A percentile compares a stretch with the other conserved stretches of the same genome.
These are phyloP conservation scores for Tapirus terrestris DNA, from an alignment of 2,113 vertebrate species.

Conservation along the genomic window DNA sequence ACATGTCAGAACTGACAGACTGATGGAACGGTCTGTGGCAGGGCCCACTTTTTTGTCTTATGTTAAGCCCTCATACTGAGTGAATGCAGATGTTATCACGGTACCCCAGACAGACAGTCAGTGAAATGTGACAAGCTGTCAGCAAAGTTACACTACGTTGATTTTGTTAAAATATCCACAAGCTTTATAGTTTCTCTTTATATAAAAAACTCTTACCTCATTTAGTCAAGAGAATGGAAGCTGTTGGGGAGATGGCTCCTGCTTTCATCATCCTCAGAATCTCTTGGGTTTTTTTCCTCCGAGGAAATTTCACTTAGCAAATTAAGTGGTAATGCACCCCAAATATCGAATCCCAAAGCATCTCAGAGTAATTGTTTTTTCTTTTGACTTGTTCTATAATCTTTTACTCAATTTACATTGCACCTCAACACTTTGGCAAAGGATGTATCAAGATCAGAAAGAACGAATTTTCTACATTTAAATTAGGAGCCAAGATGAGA, in stretches of 20 bases:
- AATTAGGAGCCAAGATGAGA: slow-evolving; percentile 57
- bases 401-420: slow-evolving; percentile 42
- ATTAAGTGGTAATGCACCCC: slow-evolving; percentile 67
- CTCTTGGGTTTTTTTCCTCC: slow-evolving; percentile 69
- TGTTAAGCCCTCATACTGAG: slow-evolving; percentile 94
- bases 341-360: slow-evolving; percentile 59
- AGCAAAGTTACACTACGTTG: slow-evolving; percentile 90
- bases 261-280: slow-evolving; percentile 48
- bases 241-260: neutral
- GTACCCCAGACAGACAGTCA: slow-evolving; percentile 92
- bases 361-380: slow-evolving; percentile 51
- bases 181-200: slow-evolving; percentile 83
- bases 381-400: neutral
- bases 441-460: slow-evolving; percentile 42
- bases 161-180: slow-evolving; percentile 89
- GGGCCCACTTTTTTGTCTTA: slow-evolving; percentile 91
- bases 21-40: slow-evolving; percentile 91
- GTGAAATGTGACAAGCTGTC: slow-evolving; percentile 93
- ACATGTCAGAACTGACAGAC: slow-evolving; percentile 92
- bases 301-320: slow-evolving; percentile 79
- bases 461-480: slow-evolving; percentile 50
- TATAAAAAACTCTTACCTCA: slow-evolving; percentile 72
- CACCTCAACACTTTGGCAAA: slow-evolving; percentile 45
- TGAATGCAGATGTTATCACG: slow-evolving; percentile 98
- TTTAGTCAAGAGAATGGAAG: slow-evolving; percentile 38